A percentile compares a stretch with the other conserved stretches of the same genome.
These are phyloP conservation scores for Margaritifera margaritifera DNA, from an alignment of 2,888 invertebrate genomes.

Conservation along the genomic window DNA sequence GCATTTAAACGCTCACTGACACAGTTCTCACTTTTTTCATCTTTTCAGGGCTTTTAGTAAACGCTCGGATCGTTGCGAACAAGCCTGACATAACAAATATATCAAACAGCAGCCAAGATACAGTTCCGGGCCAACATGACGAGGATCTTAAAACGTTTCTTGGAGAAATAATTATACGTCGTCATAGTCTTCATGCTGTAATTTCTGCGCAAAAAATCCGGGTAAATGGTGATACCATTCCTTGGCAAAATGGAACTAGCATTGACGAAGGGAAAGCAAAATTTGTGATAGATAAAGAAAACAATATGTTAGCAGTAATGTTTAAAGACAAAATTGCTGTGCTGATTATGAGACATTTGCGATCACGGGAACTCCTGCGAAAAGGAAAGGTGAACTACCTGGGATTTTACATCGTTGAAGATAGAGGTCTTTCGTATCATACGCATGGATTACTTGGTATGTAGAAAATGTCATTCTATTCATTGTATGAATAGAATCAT, in stretches of 20 bases:
- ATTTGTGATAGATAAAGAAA: conserved; percentile 43
- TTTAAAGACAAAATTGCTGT: conserved; percentile 46
- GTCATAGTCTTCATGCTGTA: conserved; percentile 17
- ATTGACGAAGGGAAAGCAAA: conserved; percentile 37
- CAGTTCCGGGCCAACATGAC: neutral
- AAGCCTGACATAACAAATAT: conserved; percentile 6
- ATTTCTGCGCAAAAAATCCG: conserved; percentile 27
- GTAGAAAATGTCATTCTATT: neutral
- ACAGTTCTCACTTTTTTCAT: neutral
- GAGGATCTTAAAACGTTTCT: conserved; percentile 46
- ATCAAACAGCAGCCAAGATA: neutral
- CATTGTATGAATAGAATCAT: too few species aligned
- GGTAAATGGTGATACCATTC: conserved; percentile 27
- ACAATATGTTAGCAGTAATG: conserved; percentile 42
- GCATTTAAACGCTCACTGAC: too few species aligned
- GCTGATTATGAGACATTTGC: conserved; percentile 44
- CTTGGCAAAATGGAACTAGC: conserved; percentile 35
- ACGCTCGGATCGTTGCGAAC: conserved; percentile 42
- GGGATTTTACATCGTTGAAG: conserved; percentile 49
- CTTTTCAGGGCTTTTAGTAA: conserved; percentile 38
- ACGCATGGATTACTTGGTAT: conserved; percentile 51
- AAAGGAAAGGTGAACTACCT: conserved; percentile 48
- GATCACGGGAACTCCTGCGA: conserved; percentile 27
- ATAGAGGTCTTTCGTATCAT: conserved; percentile 45
- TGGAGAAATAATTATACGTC: conserved; percentile 39